Percentiles rank a stretch among this genome's conserved stretches.
phyloP scores from a whole-genome alignment of 1,140 invertebrate genomes.

The Heliothis virescens region DNA sequence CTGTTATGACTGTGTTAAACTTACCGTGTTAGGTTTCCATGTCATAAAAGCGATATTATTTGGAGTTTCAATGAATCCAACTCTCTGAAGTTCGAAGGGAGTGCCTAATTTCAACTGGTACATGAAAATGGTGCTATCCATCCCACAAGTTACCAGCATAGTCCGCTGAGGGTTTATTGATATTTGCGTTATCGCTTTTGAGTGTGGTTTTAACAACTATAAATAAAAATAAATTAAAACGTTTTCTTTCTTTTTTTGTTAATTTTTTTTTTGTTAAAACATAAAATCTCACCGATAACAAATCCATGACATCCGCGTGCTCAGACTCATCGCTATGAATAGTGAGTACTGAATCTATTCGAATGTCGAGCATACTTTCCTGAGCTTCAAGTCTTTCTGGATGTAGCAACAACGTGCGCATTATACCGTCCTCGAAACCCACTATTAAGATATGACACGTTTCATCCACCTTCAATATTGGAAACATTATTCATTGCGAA shows the following conservation, averaged over 20 bases:
- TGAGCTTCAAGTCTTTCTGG: slow-evolving; percentile 66
- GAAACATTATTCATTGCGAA: too few relatives aligned
- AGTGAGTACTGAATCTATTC: slow-evolving; percentile 72
- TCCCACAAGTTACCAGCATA: slow-evolving; percentile 88
- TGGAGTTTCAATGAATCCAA: slow-evolving; percentile 89
- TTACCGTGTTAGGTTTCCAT: slow-evolving; percentile 87
- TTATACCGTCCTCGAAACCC: slow-evolving; percentile 92
- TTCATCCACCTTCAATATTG: slow-evolving; percentile 76
- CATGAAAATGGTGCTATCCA: slow-evolving; percentile 90
- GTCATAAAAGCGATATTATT: slow-evolving; percentile 88
- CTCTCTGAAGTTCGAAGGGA: slow-evolving; percentile 86
- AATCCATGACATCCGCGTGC: slow-evolving; percentile 71
- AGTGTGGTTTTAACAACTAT: slow-evolving; percentile 89
- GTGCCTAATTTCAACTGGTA: slow-evolving; percentile 83
- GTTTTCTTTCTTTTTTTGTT: not conserved
- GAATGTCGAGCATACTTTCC: slow-evolving; percentile 62
- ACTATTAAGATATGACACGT: slow-evolving; percentile 88
- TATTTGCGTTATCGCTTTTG: slow-evolving; percentile 87
- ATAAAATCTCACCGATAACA: slow-evolving; percentile 68
- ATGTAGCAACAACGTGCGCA: slow-evolving; percentile 70
- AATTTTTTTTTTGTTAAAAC: too few relatives aligned
- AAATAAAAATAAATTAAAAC: slow-evolving; percentile 59
- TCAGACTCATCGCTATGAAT: slow-evolving; percentile 74
- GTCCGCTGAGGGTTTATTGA: slow-evolving; percentile 86
- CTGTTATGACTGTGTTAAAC: not conserved